Percentiles rank a stretch among this genome's conserved stretches.
These are phyloP conservation scores for Daboia siamensis DNA, from an alignment of 2,113 vertebrate genomes.

Conservation along the genomic window DNA sequence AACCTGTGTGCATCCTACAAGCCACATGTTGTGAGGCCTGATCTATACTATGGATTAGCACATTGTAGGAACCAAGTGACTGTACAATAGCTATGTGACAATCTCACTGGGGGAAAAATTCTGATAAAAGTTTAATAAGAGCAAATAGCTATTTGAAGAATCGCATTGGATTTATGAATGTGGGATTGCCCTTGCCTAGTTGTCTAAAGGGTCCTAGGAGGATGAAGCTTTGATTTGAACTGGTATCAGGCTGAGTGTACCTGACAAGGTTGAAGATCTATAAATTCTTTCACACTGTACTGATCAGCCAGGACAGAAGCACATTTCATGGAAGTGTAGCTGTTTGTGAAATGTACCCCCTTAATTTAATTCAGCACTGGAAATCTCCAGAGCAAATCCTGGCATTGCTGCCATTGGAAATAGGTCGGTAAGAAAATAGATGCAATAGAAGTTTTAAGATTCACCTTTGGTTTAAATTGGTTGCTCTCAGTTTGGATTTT, in stretches of 20 bases:
- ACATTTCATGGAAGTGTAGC: not conserved
- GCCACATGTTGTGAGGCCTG: not conserved
- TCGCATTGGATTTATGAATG: not conserved
- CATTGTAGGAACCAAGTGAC: not conserved
- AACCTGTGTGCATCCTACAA: not conserved
- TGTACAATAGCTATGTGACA: not conserved
- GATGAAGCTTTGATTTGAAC: not conserved
- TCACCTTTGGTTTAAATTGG: not conserved
- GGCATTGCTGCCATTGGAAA: rapidly evolving
- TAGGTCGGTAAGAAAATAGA: too few species aligned
- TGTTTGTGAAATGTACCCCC: not conserved
- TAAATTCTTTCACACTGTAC: not conserved
- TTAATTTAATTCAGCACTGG: not conserved
- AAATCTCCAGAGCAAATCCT: conserved; percentile 6
- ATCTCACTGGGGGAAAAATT: not conserved
- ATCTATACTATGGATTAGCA: not conserved
- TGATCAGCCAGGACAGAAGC: not conserved
- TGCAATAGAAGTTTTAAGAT: not conserved
- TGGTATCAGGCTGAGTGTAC: not conserved
- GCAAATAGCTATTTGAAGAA: not conserved
- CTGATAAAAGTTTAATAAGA: not conserved
- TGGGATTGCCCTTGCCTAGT: not conserved
- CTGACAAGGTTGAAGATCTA: not conserved
- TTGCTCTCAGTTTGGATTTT: not conserved
- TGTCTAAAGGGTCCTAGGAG: not conserved